phyloP scores from a whole-genome alignment of 2,888 invertebrate genomes.

The Julus scanicus region DNA sequence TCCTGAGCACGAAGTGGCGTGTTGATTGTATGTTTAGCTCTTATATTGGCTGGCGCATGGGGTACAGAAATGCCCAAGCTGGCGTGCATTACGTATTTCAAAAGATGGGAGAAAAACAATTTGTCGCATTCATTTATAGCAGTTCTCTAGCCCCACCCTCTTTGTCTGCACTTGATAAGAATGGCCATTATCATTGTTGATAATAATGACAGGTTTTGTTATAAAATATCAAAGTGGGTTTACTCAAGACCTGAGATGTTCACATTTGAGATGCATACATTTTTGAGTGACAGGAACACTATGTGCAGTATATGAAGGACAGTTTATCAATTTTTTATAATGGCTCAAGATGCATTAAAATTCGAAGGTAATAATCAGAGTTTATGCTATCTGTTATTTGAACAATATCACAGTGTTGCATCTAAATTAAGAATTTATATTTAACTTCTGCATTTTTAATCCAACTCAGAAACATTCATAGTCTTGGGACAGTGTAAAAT shows the following conservation, averaged over 20 bases:
- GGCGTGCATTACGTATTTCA: not conserved
- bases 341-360: too few relatives aligned
- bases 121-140: not conserved
- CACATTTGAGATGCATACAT: too few relatives aligned
- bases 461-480: too few relatives aligned
- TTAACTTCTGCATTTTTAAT: too few relatives aligned
- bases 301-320: too few relatives aligned
- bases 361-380: too few relatives aligned
- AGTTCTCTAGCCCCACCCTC: not conserved
- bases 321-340: too few relatives aligned
- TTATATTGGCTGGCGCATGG: not conserved
- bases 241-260: not conserved
- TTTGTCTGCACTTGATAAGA: not conserved
- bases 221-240: not conserved
- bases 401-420: too few relatives aligned
- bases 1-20: slow-evolving; percentile 20
- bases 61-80: not conserved
- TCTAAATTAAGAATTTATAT: too few relatives aligned
- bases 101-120: not conserved
- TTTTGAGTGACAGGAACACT: too few relatives aligned
- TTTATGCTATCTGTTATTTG: too few relatives aligned
- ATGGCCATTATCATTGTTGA: not conserved
- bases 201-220: not conserved
- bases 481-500: too few relatives aligned
- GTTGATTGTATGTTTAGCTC: slow-evolving; percentile 33